Evolutionary conservation across 1,140 invertebrate genomes (phyloP).

Genomic region (Anthonomus grandis): DNA sequence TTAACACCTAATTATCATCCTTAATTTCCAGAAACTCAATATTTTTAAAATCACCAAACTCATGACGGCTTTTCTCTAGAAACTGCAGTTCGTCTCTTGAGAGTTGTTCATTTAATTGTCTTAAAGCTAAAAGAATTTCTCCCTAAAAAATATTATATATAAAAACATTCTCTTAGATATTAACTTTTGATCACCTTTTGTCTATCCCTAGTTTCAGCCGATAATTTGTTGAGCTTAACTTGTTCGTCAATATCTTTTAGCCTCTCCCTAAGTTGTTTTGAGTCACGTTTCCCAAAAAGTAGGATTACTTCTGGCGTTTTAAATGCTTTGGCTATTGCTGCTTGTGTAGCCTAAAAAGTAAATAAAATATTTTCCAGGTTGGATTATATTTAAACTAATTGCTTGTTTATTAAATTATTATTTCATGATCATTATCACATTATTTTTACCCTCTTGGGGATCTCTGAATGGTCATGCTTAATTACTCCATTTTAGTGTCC

Average conservation of each 20-base stretch:
- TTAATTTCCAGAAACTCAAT: slow-evolving; percentile 21
- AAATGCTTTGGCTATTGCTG: slow-evolving; percentile 74
- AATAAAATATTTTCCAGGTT: too few species aligned
- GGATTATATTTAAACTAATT: too few species aligned
- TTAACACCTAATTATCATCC: slow-evolving; percentile 1
- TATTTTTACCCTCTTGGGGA: too few species aligned
- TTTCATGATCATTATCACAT: too few species aligned
- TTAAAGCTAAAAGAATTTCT: slow-evolving; percentile 67
- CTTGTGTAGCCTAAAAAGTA: slow-evolving; percentile 74
- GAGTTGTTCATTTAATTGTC: slow-evolving; percentile 66
- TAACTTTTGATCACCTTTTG: slow-evolving; percentile 48
- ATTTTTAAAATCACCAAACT: slow-evolving; percentile 12
- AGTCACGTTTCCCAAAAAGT: slow-evolving; percentile 74
- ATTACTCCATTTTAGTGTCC: too few species aligned
- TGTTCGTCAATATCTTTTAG: slow-evolving; percentile 57
- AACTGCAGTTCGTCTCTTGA: slow-evolving; percentile 58
- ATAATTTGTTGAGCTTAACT: slow-evolving; percentile 54
- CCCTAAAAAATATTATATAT: slow-evolving; percentile 48
- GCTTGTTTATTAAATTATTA: too few species aligned
- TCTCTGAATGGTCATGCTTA: too few species aligned
- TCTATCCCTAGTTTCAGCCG: slow-evolving; percentile 44
- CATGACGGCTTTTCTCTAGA: slow-evolving; percentile 50
- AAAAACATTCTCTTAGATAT: neutral
- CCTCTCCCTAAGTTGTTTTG: slow-evolving; percentile 62
- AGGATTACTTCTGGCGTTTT: slow-evolving; percentile 74